These are phyloP conservation scores for Dasysyrphus albostriatus DNA, from an alignment of 2,888 invertebrate genomes.

Conservation along the genomic window DNA sequence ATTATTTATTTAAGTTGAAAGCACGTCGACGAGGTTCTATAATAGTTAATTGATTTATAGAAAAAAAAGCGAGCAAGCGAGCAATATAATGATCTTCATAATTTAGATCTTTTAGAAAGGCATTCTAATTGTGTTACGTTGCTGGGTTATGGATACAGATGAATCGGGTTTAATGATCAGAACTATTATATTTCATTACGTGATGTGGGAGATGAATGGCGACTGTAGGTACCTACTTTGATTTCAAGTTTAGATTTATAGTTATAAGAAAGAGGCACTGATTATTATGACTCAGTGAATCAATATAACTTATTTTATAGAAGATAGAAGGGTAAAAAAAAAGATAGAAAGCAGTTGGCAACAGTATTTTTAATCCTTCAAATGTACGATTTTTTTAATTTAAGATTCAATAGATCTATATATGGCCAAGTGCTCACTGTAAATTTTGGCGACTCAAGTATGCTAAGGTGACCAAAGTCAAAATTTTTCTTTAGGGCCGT, in stretches of 20 bases:
- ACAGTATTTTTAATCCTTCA: too few species aligned
- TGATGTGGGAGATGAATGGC: neutral
- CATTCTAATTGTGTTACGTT: constrained; percentile 2
- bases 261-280: neutral
- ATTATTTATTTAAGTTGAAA: constrained; percentile 28
- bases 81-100: neutral
- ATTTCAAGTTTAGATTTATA: neutral
- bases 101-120: constrained; percentile 2
- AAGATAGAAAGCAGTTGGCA: too few species aligned
- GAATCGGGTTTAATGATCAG: neutral
- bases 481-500: too few species aligned
- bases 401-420: too few species aligned
- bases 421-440: too few species aligned
- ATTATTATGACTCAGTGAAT: neutral
- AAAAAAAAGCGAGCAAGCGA: neutral
- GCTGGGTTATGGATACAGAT: neutral
- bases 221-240: neutral
- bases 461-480: too few species aligned
- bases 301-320: too few species aligned
- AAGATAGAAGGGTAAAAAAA: too few species aligned
- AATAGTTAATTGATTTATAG: constrained; percentile 45
- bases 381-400: too few species aligned
- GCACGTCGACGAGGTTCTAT: constrained; percentile 1
- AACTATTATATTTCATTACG: constrained; percentile 5
- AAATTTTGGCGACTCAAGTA: too few species aligned